Evolutionary conservation across 2,888 invertebrate genomes (phyloP), one percentile per base, ranked within the genome.

Genomic region (Julus scandinavius): DNA sequence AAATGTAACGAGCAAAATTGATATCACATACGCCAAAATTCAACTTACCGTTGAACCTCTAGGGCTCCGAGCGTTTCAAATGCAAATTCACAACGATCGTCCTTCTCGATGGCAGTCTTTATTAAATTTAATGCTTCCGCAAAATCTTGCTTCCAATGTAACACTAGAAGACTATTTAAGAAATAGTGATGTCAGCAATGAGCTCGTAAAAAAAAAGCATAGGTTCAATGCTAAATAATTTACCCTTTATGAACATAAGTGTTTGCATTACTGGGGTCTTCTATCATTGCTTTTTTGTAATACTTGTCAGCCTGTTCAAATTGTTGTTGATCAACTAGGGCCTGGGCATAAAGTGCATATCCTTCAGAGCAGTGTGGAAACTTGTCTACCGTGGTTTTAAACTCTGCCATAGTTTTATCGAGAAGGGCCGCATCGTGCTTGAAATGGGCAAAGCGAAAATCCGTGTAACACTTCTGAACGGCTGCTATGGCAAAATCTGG

Each of bases 41-140:
- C 29, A 91, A 91, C 93, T 93, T 93, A 95, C 97, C 96, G 94
- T 93, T 98, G 98, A 90, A 98, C 97, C 94, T 98, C 97, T 90
- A 99, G 96, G 45, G 98, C 97, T 90, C 97, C 98, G 89, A 98
- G 93, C 85, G 98, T 98, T 93, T 99, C 99, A 92, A 97, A 98
- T 11, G 97, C 98, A 93, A 98, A 96, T 93, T 97, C 97, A 93
- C 98, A 98, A 92, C 96, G 96, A 87, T 96, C 95, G 93, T 99
- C 99, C 91, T 97, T 94, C 91, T 96, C 95, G 90, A 98, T 95
- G 0, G 97, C 97, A 92, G 95, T 94, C 90, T 95, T 95, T 91
- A 98, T 96, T 89, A 96, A 93, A 90, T 95, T 94, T 0, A 96
- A 94, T 40, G 97, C 96, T 91, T 95, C 95, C 15, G 96, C 95